Conservation (phyloP, 1,140 invertebrate genomes). For the Aphis craccivora region DNA sequence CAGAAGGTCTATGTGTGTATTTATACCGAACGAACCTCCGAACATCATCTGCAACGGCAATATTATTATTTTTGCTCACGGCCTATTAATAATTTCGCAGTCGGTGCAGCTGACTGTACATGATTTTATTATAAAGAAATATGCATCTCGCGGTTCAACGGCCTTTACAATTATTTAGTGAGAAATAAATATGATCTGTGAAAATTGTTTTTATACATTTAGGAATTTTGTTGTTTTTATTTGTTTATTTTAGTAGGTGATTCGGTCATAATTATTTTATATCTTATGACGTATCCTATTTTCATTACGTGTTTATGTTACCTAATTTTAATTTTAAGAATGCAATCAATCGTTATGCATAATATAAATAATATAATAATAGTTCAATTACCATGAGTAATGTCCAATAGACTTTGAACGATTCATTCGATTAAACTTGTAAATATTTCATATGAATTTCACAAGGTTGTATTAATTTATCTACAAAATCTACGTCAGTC, state of each 20-base stretch:
- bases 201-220: background rate
- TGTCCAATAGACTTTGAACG: background rate
- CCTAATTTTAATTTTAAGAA: background rate
- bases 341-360: background rate
- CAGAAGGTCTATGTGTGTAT: background rate
- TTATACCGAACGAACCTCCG: background rate
- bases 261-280: background rate
- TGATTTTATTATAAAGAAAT: background rate
- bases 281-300: background rate
- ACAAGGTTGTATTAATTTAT: background rate
- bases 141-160: background rate
- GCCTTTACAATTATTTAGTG: background rate
- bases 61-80: background rate
- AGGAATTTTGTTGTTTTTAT: background rate
- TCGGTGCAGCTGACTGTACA: background rate
- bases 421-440: background rate
- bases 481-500: background rate
- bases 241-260: constrained; percentile 8
- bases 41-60: background rate
- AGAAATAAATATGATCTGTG: background rate
- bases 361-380: background rate
- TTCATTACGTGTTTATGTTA: background rate
- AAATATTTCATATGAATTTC: background rate
- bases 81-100: background rate
- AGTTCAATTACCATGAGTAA: background rate